Evolutionary conservation across 2,888 invertebrate species (phyloP).

Genomic region (Catocala nupta): DNA sequence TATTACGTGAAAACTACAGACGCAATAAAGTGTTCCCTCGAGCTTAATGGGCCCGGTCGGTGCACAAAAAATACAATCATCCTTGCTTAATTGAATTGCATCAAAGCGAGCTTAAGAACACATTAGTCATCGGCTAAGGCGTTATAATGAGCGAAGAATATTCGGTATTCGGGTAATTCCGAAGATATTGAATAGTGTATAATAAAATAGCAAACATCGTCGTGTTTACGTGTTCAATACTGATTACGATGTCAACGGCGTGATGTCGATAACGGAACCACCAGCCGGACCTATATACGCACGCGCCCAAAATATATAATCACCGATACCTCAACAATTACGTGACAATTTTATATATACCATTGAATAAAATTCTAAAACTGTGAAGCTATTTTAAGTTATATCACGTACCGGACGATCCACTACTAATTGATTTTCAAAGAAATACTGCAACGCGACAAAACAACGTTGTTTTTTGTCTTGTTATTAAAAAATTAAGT

Average conservation of each 20-base stretch:
- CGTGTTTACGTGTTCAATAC: constrained; percentile 39
- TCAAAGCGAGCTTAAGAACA: constrained; percentile 45
- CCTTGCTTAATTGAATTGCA: constrained; percentile 64
- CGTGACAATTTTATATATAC: constrained; percentile 61
- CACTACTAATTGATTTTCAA: constrained; percentile 53
- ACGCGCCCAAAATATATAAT: constrained; percentile 62
- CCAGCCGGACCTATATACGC: constrained; percentile 58
- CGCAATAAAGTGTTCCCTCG: constrained; percentile 39
- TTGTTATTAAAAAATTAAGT: background rate
- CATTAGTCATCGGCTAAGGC: constrained; percentile 58
- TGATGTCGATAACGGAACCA: constrained; percentile 61
- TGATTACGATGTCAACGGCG: constrained; percentile 41
- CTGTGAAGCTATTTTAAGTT: constrained; percentile 49
- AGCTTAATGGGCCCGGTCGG: constrained; percentile 47
- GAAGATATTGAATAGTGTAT: constrained; percentile 35
- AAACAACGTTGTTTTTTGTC: constrained; percentile 20
- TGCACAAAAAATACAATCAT: constrained; percentile 61
- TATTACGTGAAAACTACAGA: constrained; percentile 26
- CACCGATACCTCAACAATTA: constrained; percentile 54
- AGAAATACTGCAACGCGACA: constrained; percentile 28
- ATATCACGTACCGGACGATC: constrained; percentile 61
- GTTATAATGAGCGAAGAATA: constrained; percentile 46
- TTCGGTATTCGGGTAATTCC: constrained; percentile 56
- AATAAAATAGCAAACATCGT: constrained; percentile 37
- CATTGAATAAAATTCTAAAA: constrained; percentile 52